Conservation (phyloP, 2,797 vertebrate species). For the Salmo trutta region DNA sequence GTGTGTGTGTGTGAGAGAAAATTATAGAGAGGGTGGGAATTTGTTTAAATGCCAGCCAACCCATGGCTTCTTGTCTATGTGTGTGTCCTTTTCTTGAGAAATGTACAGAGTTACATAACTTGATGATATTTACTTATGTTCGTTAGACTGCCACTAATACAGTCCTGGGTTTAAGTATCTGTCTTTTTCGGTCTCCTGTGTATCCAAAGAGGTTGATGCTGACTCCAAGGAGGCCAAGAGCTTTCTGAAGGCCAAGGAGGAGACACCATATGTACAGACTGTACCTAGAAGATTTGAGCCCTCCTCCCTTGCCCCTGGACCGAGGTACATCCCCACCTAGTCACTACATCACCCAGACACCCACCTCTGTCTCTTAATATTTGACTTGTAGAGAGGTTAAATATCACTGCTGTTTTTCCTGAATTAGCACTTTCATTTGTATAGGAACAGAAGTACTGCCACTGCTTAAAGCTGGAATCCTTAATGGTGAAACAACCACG, state of each 20-base stretch:
- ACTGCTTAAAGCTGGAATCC: neutral
- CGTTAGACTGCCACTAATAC: neutral
- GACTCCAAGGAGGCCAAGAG: constrained; percentile 87
- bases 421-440: neutral
- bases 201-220: constrained; percentile 89
- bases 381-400: neutral
- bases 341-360: neutral
- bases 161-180: neutral
- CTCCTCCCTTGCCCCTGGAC: constrained; percentile 51
- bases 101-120: neutral
- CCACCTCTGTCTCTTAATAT: neutral
- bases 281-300: constrained; percentile 5
- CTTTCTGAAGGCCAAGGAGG: constrained; percentile 82
- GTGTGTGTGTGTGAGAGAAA: neutral
- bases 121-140: neutral
- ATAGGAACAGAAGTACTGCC: neutral
- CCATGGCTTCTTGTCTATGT: neutral
- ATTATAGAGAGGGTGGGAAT: neutral
- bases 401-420: neutral
- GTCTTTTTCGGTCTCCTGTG: constrained; percentile 66
- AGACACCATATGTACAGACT: constrained; percentile 29
- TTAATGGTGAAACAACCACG: no score
- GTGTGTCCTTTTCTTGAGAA: neutral
- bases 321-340: constrained; percentile 63
- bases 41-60: neutral